A percentile compares a stretch with the other conserved stretches of the same genome.
Evolutionary conservation across 2,113 vertebrate genomes (phyloP).

Genomic region (Rousettus leschenaultii): DNA sequence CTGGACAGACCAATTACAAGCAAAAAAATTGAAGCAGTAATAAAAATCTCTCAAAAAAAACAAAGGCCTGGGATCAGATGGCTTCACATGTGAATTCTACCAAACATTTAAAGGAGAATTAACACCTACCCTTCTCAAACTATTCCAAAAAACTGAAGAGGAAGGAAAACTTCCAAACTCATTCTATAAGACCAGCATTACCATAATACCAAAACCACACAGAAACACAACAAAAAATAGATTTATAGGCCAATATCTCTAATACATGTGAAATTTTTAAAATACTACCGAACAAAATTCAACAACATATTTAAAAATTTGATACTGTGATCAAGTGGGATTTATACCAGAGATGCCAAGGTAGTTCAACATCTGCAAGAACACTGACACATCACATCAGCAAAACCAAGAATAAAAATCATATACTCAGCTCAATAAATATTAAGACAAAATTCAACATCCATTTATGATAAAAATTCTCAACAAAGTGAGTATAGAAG

Average conservation of each 20-base stretch:
- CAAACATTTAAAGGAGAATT: neutral
- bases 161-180: neutral
- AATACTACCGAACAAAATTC: neutral
- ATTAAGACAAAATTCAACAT: neutral
- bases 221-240: too few relatives aligned
- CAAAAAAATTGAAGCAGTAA: neutral
- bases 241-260: too few relatives aligned
- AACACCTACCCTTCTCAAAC: neutral
- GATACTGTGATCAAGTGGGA: neutral
- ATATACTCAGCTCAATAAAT: too few relatives aligned
- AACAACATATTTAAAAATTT: neutral
- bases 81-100: neutral
- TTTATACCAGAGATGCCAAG: neutral
- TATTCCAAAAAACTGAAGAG: neutral
- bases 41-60: neutral
- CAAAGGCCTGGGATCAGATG: neutral
- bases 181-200: neutral
- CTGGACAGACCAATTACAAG: too few relatives aligned
- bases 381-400: neutral
- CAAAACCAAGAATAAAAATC: neutral
- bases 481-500: neutral
- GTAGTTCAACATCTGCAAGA: neutral
- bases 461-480: neutral
- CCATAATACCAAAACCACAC: neutral
- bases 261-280: too few relatives aligned